Conservation (phyloP, 2,113 vertebrate genomes). For the Leiothrix lutea region DNA sequence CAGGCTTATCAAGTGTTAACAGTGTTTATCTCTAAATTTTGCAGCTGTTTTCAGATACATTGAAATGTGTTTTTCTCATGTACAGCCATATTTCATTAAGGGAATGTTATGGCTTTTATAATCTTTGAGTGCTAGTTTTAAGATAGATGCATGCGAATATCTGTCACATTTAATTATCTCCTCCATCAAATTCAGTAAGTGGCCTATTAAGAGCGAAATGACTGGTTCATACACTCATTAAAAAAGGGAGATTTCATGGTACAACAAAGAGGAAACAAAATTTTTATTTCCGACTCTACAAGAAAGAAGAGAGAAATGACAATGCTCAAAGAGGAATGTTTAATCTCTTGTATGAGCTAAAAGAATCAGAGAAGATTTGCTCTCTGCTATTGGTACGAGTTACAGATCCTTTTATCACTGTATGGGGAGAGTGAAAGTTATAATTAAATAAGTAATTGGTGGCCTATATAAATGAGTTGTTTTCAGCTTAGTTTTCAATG, state of each 20-base stretch:
- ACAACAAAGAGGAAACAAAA: slow-evolving; percentile 15
- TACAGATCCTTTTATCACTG: neutral
- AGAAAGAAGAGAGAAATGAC: slow-evolving; percentile 2
- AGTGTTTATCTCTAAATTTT: slow-evolving; percentile 69
- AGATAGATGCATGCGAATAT: slow-evolving; percentile 67
- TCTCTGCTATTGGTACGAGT: neutral
- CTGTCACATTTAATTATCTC: slow-evolving; percentile 75
- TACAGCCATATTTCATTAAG: slow-evolving; percentile 59
- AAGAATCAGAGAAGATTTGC: neutral
- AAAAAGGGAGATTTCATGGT: slow-evolving; percentile 59
- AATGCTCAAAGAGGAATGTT: slow-evolving; percentile 3
- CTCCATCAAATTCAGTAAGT: slow-evolving; percentile 69
- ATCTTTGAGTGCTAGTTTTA: slow-evolving; percentile 70
- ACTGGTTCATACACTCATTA: slow-evolving; percentile 70
- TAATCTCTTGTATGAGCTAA: neutral
- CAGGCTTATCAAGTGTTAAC: slow-evolving; percentile 69
- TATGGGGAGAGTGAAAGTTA: neutral
- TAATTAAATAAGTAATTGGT: neutral
- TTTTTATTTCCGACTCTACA: slow-evolving; percentile 37
- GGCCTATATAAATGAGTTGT: neutral
- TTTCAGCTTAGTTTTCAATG: neutral
- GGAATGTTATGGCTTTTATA: slow-evolving; percentile 63
- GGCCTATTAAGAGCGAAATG: slow-evolving; percentile 60
- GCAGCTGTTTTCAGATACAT: slow-evolving; percentile 54
- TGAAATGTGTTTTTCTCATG: slow-evolving; percentile 59